These are phyloP conservation scores for Hymenopus coronatus DNA, from an alignment of 2,888 invertebrate genomes.

Conservation along the genomic window DNA sequence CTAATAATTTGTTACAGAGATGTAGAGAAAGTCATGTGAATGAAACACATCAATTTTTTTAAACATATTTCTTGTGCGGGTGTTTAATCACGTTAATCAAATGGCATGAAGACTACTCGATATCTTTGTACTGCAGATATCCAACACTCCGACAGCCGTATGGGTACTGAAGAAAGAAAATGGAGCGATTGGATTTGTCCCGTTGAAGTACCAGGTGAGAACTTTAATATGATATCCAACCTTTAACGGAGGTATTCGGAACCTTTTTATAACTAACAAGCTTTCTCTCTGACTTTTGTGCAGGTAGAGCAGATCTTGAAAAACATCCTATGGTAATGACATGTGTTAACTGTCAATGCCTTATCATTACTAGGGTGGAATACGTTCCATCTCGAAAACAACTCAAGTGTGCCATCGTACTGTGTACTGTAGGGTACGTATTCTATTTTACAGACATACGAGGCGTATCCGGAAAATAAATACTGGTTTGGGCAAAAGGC, in stretches of 20 bases:
- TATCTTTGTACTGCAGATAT: not conserved
- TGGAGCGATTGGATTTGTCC: not conserved
- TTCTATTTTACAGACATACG: not conserved
- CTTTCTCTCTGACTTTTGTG: not conserved
- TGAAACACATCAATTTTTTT: too few species aligned
- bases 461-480: too few species aligned
- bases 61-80: too few species aligned
- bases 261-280: not conserved
- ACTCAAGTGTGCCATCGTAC: not conserved
- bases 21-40: too few species aligned
- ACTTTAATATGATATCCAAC: not conserved
- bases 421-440: not conserved
- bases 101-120: too few species aligned
- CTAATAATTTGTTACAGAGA: too few species aligned
- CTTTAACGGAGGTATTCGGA: not conserved
- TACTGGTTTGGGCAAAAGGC: too few species aligned
- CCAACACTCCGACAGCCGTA: not conserved
- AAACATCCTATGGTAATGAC: not conserved
- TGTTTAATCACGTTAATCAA: too few species aligned
- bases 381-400: not conserved
- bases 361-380: not conserved
- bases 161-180: not conserved
- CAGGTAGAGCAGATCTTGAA: not conserved
- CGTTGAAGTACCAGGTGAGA: not conserved
- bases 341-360: not conserved